A percentile compares a stretch with the other conserved stretches of the same genome.
These are phyloP conservation scores for rat (Rattus norvegicus) DNA, from an alignment of 2,113 vertebrate species.

Conservation along the genomic window GRCr8 NC_086021.1:108302501-108303000, in stretches of 20 bases:
- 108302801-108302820: conserved; percentile 33
- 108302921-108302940: conserved; percentile 46
- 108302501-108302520: conserved; percentile 1
- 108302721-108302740: not conserved
- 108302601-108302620: not conserved
- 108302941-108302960: conserved; percentile 20
- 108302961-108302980: conserved; percentile 26
- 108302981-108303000: conserved; percentile 36
- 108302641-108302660: not conserved
- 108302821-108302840: not conserved
- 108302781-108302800: not conserved
- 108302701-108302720: too few relatives aligned
- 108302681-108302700: too few relatives aligned
- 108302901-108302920: conserved; percentile 10
- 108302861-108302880: not conserved
- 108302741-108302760: not conserved
- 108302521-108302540: not conserved
- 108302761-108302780: conserved; percentile 37
- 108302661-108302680: not conserved
- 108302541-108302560: not conserved
- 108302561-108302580: not conserved
- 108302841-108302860: not conserved
- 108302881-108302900: not conserved
- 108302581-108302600: not conserved
- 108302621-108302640: not conserved